Evolutionary conservation across 2,113 vertebrate genomes (phyloP).

Genomic region (Pandion haliaetus): DNA sequence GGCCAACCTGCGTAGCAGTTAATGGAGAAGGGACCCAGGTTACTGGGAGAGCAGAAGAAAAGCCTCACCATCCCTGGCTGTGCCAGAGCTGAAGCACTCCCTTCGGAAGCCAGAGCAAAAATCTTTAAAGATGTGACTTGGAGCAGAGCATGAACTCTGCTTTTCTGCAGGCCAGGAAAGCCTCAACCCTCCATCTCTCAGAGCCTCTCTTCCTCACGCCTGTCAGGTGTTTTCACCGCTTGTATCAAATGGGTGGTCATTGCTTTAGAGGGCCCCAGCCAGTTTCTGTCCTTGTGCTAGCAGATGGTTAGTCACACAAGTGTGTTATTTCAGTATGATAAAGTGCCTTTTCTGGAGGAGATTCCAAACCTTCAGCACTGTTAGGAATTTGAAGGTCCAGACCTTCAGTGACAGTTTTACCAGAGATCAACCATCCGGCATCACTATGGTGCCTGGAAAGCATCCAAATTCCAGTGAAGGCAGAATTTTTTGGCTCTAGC

Average conservation of each 20-base stretch:
- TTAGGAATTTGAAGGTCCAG: background rate
- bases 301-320: background rate
- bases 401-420: background rate
- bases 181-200: too few relatives aligned
- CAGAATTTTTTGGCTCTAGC: background rate
- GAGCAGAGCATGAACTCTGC: background rate
- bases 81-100: background rate
- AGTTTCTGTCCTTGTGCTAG: background rate
- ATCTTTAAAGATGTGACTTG: background rate
- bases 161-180: background rate
- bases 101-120: background rate
- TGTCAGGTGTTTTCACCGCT: background rate
- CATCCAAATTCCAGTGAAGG: background rate
- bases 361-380: background rate
- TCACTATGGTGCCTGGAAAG: background rate
- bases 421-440: background rate
- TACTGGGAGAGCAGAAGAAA: background rate
- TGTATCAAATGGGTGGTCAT: background rate
- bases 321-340: background rate
- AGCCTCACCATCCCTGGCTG: background rate
- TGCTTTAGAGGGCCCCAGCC: background rate
- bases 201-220: background rate
- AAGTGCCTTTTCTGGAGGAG: background rate
- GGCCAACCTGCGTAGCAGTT: background rate
- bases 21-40: background rate